phyloP scores from a whole-genome alignment of 2,888 invertebrate genomes.

The Ceraclea dissimilis region DNA sequence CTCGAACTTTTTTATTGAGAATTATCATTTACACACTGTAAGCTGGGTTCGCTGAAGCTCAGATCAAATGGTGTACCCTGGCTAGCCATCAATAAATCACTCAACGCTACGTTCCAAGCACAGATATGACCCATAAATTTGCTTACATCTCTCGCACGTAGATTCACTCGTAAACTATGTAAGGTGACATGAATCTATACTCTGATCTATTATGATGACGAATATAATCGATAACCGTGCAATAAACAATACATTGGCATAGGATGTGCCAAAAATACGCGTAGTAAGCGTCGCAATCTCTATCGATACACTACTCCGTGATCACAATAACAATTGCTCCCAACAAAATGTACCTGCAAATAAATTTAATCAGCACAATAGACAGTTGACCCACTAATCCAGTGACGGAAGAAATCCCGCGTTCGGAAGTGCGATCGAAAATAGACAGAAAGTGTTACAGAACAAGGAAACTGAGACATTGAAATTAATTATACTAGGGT shows the following conservation, averaged over 20 bases:
- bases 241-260: conserved; percentile 23
- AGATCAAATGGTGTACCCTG: too few species aligned
- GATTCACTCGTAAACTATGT: too few species aligned
- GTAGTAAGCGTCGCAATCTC: conserved; percentile 12
- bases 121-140: too few species aligned
- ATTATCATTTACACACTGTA: too few species aligned
- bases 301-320: background rate
- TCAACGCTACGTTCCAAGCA: too few species aligned
- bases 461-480: background rate
- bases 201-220: background rate
- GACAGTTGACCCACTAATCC: conserved; percentile 11
- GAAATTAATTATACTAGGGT: background rate
- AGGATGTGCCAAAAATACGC: conserved; percentile 22
- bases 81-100: too few species aligned
- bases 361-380: background rate
- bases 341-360: background rate
- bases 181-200: too few species aligned
- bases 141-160: too few species aligned
- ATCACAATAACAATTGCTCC: background rate
- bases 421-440: background rate
- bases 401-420: background rate
- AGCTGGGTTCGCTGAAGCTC: too few species aligned
- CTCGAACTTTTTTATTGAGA: too few species aligned
- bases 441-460: background rate
- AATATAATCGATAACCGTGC: conserved; percentile 16